Evolutionary conservation across 2,113 vertebrate genomes (phyloP).

Genomic region (Abramis brama): DNA sequence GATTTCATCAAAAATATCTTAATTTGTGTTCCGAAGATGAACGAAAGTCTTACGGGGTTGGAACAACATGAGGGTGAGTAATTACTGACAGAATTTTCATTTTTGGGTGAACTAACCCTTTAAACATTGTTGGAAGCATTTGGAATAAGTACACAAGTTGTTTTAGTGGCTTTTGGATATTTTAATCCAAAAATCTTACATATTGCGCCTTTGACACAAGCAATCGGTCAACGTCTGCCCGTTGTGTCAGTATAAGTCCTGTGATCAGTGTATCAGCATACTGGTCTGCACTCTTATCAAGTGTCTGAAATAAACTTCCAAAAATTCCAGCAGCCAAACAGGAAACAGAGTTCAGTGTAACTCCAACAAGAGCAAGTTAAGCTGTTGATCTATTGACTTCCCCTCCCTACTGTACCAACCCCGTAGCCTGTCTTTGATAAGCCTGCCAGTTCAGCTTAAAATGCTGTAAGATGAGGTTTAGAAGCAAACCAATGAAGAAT

Average conservation of each 20-base stretch:
- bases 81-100: too few relatives aligned
- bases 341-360: constrained; percentile 38
- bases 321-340: not conserved
- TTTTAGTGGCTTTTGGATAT: too few relatives aligned
- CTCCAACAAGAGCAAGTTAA: constrained; percentile 29
- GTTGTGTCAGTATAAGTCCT: not conserved
- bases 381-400: constrained; percentile 43
- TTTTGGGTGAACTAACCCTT: too few relatives aligned
- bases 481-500: constrained; percentile 45
- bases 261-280: constrained; percentile 23
- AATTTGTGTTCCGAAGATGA: too few relatives aligned
- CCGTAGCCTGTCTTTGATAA: constrained; percentile 53
- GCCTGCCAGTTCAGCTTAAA: constrained; percentile 48
- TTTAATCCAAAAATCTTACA: too few relatives aligned
- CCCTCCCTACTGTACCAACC: constrained; percentile 34
- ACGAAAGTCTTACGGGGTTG: too few relatives aligned
- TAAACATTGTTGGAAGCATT: too few relatives aligned
- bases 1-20: too few relatives aligned
- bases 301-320: constrained; percentile 2
- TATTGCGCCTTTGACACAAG: not conserved
- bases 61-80: too few relatives aligned
- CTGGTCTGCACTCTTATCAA: constrained; percentile 1
- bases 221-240: not conserved
- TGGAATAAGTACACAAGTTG: too few relatives aligned
- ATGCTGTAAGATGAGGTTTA: constrained; percentile 48